Evolutionary conservation across 2,797 vertebrate species (phyloP), one percentile per base, ranked within the genome.

Genomic region (Malacoraja senta): DNA sequence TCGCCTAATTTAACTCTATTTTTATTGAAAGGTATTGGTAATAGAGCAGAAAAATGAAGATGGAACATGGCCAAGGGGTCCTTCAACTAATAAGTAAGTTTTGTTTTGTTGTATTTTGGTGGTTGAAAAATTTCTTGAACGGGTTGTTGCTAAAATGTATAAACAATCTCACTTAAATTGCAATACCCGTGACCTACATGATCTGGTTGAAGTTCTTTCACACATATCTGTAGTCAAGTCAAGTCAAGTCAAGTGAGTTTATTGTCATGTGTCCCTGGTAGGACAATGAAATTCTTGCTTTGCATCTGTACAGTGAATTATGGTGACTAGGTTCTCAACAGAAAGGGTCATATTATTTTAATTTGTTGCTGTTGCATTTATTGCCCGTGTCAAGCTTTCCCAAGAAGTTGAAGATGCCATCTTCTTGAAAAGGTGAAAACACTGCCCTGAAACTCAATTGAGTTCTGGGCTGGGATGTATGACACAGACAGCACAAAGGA

Each of bases 11-110:
- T 2, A 90, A 80, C 38, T 78, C 88, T 92, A 86, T 92, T 81
- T 93, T 94, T 63, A 12, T 83, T 93, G 74, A 24, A 96, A 99
- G 99, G 97, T 99, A 94, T 97, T 99, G 71, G 98, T 99, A 94
- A 99, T 99, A 97, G 99, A 99, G 96, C 98, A 99, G 97, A 99
- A 98, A 97, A 98, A 97, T 91, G 98, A 98, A 95, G 98, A 99
- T 86, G 99, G 99, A 95, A 95, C 98, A 0, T 99, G 99, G 99
- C 98, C 98, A 93, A 97, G 98, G 96, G 98, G 98, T 96, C 97
- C 98, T 95, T 97, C 98, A 93, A 95, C 97, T 95, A 96, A 97
- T 94, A 99, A 98, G 99, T 99, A 97, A 98, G 98, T 97, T 94
- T 94, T 53, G 93, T 79, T 96, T 96, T 96, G 93, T 94, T 93